phyloP scores from a whole-genome alignment of 2,113 vertebrate genomes.

The Felis chaus region DNA sequence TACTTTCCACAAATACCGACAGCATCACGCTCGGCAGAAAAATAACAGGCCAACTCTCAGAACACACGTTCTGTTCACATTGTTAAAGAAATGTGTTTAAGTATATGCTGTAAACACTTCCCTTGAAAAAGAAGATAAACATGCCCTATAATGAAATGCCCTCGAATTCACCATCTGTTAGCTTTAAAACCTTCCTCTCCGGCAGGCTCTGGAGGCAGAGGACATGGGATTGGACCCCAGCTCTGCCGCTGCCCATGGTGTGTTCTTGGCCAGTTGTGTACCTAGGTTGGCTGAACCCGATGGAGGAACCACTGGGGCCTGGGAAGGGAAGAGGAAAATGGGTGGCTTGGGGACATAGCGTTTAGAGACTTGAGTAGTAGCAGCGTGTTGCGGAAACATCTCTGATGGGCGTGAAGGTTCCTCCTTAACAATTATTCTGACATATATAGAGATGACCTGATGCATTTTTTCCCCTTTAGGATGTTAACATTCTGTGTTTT shows the following conservation, averaged over 20 bases:
- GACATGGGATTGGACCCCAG: neutral
- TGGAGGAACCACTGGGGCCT: neutral
- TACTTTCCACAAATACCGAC: neutral
- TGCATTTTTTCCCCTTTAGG: neutral
- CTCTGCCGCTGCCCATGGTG: neutral
- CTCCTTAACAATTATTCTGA: neutral
- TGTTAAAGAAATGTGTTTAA: neutral
- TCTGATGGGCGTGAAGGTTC: neutral
- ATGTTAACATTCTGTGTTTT: neutral
- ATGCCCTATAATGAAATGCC: neutral
- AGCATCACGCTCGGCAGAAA: neutral
- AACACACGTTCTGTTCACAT: neutral
- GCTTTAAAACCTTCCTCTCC: neutral
- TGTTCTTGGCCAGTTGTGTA: neutral
- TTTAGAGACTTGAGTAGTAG: neutral
- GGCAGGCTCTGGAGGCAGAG: neutral
- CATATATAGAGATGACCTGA: neutral
- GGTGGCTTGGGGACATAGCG: too few species aligned
- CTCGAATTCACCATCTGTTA: neutral
- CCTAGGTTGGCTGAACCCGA: neutral
- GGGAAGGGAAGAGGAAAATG: neutral
- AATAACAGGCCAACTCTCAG: neutral
- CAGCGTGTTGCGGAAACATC: neutral
- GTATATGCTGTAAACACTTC: neutral
- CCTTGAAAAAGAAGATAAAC: neutral